A percentile compares a stretch with the other conserved stretches of the same genome.
Evolutionary conservation across 2,888 invertebrate species (phyloP).

Genomic region (Tyria jacobaeae): DNA sequence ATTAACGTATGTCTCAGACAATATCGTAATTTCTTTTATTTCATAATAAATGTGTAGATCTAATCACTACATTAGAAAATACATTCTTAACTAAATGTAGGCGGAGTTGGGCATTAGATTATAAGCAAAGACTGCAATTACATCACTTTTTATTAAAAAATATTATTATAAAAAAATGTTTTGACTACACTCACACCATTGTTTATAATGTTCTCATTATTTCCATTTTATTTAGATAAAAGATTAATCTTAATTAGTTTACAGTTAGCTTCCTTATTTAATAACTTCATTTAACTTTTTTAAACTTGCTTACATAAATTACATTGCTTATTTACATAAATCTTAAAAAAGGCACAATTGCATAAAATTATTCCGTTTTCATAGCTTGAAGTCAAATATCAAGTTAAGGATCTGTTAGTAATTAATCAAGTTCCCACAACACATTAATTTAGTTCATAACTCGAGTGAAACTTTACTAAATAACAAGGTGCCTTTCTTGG

Average conservation of each 20-base stretch:
- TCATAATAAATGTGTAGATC: constrained; percentile 27
- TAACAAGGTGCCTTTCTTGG: constrained; percentile 57
- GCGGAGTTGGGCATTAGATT: constrained; percentile 42
- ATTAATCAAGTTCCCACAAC: constrained; percentile 42
- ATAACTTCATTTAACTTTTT: constrained; percentile 42
- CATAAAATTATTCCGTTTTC: constrained; percentile 2
- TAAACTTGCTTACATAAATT: constrained; percentile 1
- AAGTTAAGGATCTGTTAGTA: constrained; percentile 26
- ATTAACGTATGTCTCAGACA: constrained; percentile 6
- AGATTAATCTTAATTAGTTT: constrained; percentile 45
- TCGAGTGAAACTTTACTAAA: constrained; percentile 55
- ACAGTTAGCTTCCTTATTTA: constrained; percentile 40
- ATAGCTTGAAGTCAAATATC: constrained; percentile 10
- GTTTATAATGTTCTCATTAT: constrained; percentile 45
- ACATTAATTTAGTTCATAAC: constrained; percentile 52
- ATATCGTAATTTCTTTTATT: constrained; percentile 8
- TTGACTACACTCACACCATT: constrained; percentile 42
- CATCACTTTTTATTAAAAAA: constrained; percentile 35
- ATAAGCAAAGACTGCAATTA: constrained; percentile 39
- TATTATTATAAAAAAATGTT: constrained; percentile 38
- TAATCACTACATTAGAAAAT: constrained; percentile 35
- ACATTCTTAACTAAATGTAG: constrained; percentile 41
- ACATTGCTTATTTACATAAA: background rate
- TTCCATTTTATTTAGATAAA: constrained; percentile 36
- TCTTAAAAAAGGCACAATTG: constrained; percentile 9